A percentile compares a stretch with the other conserved stretches of the same genome.
These are phyloP conservation scores for Knipowitschia caucasica DNA, from an alignment of 2,797 vertebrate genomes.

Conservation along the genomic window DNA sequence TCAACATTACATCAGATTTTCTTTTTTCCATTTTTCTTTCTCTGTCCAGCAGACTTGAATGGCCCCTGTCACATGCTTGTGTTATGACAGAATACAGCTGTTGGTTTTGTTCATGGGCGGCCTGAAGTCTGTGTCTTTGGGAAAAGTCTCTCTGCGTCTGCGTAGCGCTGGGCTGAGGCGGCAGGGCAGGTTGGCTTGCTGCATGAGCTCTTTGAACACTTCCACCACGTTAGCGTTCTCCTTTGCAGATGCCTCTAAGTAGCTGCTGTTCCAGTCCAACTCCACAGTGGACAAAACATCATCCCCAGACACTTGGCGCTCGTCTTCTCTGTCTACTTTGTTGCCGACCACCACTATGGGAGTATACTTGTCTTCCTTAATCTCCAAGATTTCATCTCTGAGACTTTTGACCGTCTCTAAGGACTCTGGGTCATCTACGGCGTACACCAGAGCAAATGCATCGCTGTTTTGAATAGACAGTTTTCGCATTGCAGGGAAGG, in stretches of 20 bases:
- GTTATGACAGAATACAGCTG: constrained; percentile 86
- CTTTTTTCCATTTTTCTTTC: constrained; percentile 8
- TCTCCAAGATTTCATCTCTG: constrained; percentile 87
- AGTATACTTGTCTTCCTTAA: constrained; percentile 85
- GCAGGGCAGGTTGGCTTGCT: constrained; percentile 83
- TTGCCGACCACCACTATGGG: constrained; percentile 91
- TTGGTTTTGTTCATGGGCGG: constrained; percentile 95
- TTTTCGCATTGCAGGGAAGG: constrained; percentile 91
- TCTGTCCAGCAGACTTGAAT: constrained; percentile 24
- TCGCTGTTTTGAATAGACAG: constrained; percentile 89
- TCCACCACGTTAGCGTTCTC: constrained; percentile 86
- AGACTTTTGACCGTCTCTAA: constrained; percentile 83
- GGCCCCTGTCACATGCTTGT: not conserved
- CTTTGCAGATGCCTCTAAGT: constrained; percentile 86
- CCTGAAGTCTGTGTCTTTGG: constrained; percentile 74
- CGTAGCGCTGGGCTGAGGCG: constrained; percentile 82
- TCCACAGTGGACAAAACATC: constrained; percentile 83
- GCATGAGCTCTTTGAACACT: constrained; percentile 87
- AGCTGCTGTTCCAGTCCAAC: constrained; percentile 89
- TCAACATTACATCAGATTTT: not conserved
- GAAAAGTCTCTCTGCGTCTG: constrained; percentile 86
- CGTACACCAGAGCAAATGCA: constrained; percentile 87
- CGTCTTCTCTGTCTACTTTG: constrained; percentile 77
- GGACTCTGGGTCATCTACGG: constrained; percentile 83
- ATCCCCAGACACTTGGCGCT: constrained; percentile 73